A percentile compares a stretch with the other conserved stretches of the same genome.
Conservation (phyloP, 2,113 vertebrate species). For the Recurvirostra avosetta region DNA sequence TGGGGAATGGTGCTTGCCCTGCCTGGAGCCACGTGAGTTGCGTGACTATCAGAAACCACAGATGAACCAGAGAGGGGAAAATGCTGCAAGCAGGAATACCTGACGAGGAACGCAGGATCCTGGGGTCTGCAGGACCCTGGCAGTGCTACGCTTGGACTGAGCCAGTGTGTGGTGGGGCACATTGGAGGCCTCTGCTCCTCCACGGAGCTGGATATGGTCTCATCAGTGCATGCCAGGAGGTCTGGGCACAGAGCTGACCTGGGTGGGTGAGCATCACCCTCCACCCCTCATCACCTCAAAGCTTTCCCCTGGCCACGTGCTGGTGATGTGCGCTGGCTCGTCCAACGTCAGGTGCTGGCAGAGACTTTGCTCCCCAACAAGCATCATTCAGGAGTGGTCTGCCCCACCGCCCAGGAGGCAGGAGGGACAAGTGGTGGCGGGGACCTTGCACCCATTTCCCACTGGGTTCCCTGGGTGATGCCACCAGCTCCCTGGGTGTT, state of each 20-base stretch:
- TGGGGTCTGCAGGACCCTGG: neutral
- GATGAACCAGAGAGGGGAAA: neutral
- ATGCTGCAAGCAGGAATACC: neutral
- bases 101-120: neutral
- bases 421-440: neutral
- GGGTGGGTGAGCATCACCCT: neutral
- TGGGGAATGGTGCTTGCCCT: neutral
- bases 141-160: neutral
- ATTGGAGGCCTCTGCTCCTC: neutral
- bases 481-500: neutral
- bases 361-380: neutral
- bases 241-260: neutral
- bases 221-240: neutral
- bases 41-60: neutral
- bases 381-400: rapidly evolving
- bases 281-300: neutral
- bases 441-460: neutral
- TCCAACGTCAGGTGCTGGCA: neutral
- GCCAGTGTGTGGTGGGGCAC: neutral
- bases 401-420: rapidly evolving
- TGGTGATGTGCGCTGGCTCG: rapidly evolving
- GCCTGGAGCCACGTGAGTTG: neutral
- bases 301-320: neutral
- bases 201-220: rapidly evolving
- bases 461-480: rapidly evolving